Percentiles rank a stretch among this genome's conserved stretches.
These are phyloP conservation scores for Battus philenor DNA, from an alignment of 1,140 invertebrate species.

Conservation along the genomic window DNA sequence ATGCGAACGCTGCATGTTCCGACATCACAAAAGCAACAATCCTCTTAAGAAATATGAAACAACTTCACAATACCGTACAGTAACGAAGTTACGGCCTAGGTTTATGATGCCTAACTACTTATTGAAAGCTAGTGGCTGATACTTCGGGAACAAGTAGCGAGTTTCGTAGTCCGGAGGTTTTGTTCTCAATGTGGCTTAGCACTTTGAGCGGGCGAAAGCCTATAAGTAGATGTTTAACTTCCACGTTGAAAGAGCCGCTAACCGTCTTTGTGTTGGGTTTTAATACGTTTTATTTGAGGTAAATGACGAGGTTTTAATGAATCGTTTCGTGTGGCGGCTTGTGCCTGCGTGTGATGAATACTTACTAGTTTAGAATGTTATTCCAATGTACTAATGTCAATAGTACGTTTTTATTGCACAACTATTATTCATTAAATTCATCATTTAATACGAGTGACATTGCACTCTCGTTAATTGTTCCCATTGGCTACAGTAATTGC, in stretches of 20 bases:
- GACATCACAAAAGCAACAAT: background rate
- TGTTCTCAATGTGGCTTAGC: slow-evolving; percentile 29
- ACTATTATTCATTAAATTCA: background rate
- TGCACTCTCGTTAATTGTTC: background rate
- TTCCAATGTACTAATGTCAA: no score
- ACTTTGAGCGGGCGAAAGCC: slow-evolving; percentile 20
- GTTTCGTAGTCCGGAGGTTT: slow-evolving; percentile 19
- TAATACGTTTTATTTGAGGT: slow-evolving; percentile 2
- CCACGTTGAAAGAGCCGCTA: slow-evolving; percentile 6
- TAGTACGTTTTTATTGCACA: no score
- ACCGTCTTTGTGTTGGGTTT: slow-evolving; percentile 8
- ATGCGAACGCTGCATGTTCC: no score
- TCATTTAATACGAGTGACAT: background rate
- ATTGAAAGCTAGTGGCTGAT: slow-evolving; percentile 23
- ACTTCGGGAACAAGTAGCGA: slow-evolving; percentile 18
- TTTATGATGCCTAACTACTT: slow-evolving; percentile 20
- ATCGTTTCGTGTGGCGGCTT: background rate
- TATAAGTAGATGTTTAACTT: slow-evolving; percentile 22
- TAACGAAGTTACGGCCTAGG: background rate
- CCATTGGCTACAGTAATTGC: background rate
- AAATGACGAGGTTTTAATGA: background rate
- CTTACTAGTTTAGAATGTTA: background rate
- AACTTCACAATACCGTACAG: background rate
- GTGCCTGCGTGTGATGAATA: background rate
- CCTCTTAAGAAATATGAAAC: slow-evolving; percentile 11